A percentile compares a stretch with the other conserved stretches of the same genome.
Evolutionary conservation across 2,797 vertebrate species (phyloP).

Genomic region (Pseudochirops cupreus): DNA sequence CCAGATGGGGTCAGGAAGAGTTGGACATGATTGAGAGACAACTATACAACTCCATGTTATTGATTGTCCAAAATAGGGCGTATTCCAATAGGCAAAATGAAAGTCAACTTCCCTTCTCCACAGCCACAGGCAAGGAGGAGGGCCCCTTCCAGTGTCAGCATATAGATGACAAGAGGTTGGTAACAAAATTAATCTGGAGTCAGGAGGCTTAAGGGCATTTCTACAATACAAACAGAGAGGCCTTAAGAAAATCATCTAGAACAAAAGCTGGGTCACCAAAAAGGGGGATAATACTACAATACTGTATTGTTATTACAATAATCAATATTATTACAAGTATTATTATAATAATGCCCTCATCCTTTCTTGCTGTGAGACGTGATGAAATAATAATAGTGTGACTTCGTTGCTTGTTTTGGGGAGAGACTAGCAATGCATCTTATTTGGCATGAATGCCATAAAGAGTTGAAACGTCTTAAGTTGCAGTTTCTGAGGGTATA

Average conservation of each 20-base stretch:
- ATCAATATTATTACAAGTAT: not conserved
- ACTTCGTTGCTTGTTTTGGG: not conserved
- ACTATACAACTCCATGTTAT: constrained; percentile 32
- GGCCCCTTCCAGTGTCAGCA: not conserved
- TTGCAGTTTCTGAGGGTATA: constrained; percentile 26
- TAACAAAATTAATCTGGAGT: constrained; percentile 23
- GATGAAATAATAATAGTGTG: not conserved
- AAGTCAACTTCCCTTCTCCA: constrained; percentile 31
- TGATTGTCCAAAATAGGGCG: constrained; percentile 46
- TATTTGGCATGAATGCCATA: not conserved
- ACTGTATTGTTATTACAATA: not conserved
- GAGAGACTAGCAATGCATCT: not conserved
- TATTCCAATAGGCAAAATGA: constrained; percentile 59
- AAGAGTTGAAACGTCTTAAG: not conserved
- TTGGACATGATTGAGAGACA: not conserved
- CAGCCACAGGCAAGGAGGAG: constrained; percentile 35
- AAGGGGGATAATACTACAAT: constrained; percentile 6
- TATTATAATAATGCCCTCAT: not conserved
- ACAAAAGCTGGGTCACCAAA: constrained; percentile 36
- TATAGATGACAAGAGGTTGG: constrained; percentile 40
- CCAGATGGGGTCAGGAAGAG: not conserved
- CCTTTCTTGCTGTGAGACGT: not conserved
- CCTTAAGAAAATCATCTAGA: not conserved
- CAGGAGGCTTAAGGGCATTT: constrained; percentile 38
- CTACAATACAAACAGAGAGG: not conserved